Base-by-base conservation (phyloP, 2,113 vertebrate genomes). In the Tretioscincus oriximinensis region DNA sequence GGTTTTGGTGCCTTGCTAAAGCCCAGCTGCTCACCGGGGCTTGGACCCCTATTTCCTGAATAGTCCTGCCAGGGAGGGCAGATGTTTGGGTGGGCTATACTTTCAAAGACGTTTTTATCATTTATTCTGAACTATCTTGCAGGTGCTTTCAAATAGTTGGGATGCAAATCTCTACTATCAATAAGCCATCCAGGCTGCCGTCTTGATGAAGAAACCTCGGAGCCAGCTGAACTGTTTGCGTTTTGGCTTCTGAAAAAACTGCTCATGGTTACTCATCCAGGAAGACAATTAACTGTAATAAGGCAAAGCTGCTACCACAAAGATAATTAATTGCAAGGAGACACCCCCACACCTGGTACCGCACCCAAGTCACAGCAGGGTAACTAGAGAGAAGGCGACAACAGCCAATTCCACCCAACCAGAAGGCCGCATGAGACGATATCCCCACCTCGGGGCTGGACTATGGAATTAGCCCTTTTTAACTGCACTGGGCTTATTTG, bases 191-290 rank as follows among this genome's bases (percentile, higher is more conserved):
- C 35, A 41, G 5, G 35, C 51, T 58, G 54, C 1, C 14, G 18
- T 18, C 12, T 18, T 58, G 11, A 58, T 16, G 76, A 10, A 49
- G 16, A 11, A 49, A n/a, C 73, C 66, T 74, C 29, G 2, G 14
- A 12, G 7, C 18, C 26, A 28, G 76, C 12, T 61, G 14, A 41
- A 41, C 26, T 61, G 63, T 71, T 75, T 87, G 81, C 89, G 66
- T 76, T 67, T 70, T 60, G 64, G 66, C 76, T 87, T 76, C 82
- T 84, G 9, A 63, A 92, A 88, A 58, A 84, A 22, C 64, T 86
- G 85, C 84, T 89, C 84, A 83, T 86, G 73, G 86, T 91, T 92
- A 88, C 88, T 90, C 64, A 79, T 69, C 63, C 84, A 21, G 85
- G 77, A 12, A 87, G 77, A 90, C 90, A 86, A 84, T 74, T 81